Evolutionary conservation across 2,888 invertebrate genomes (phyloP).

Genomic region (Oxytorus armatus): DNA sequence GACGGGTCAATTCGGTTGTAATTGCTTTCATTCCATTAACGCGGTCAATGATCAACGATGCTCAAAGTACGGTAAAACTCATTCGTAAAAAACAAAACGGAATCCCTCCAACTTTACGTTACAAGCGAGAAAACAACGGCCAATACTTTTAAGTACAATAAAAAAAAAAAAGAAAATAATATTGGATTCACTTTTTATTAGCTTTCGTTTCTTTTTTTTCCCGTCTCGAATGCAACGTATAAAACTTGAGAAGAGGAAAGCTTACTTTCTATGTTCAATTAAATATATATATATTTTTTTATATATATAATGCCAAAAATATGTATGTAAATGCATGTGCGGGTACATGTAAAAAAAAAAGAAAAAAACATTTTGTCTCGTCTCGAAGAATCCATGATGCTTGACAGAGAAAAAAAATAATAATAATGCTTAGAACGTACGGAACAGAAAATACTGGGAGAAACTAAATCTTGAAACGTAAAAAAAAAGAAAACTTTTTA

Average conservation of each 20-base stretch:
- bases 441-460: slow-evolving; percentile 65
- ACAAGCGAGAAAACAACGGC: too few species aligned
- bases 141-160: slow-evolving; percentile 69
- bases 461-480: slow-evolving; percentile 64
- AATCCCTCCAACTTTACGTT: slow-evolving; percentile 18
- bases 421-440: slow-evolving; percentile 58
- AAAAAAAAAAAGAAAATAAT: slow-evolving; percentile 55
- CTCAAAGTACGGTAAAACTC: slow-evolving; percentile 8
- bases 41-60: slow-evolving; percentile 40
- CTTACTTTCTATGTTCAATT: slow-evolving; percentile 73
- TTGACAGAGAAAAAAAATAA: slow-evolving; percentile 57
- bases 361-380: slow-evolving; percentile 54
- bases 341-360: slow-evolving; percentile 68
- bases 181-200: slow-evolving; percentile 67
- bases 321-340: slow-evolving; percentile 73
- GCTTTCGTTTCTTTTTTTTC: slow-evolving; percentile 70
- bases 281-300: slow-evolving; percentile 69
- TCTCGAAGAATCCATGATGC: slow-evolving; percentile 39
- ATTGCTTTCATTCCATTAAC: slow-evolving; percentile 8
- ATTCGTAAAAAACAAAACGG: slow-evolving; percentile 19
- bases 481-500: slow-evolving; percentile 73
- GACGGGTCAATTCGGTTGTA: slow-evolving; percentile 22
- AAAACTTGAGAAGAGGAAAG: slow-evolving; percentile 70
- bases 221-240: slow-evolving; percentile 72
- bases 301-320: slow-evolving; percentile 72